Conservation (phyloP, 2,113 vertebrate genomes). For the Nothobranchius kuhntae region DNA sequence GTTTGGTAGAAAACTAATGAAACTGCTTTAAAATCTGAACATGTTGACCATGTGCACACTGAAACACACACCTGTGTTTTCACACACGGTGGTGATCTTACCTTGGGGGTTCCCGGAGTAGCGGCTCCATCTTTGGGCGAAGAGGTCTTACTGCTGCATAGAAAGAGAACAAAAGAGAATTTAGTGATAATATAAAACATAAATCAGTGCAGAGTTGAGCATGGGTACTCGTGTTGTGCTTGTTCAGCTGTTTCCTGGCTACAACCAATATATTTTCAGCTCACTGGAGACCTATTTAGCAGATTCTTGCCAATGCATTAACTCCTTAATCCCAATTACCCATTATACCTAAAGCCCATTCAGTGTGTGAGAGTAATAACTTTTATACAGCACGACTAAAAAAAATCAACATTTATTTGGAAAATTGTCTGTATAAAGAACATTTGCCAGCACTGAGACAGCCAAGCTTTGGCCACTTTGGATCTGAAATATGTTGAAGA, state of each 20-base stretch:
- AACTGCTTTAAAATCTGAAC: not conserved
- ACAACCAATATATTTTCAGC: conserved; percentile 18
- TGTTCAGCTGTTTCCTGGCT: not conserved
- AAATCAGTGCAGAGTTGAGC: not conserved
- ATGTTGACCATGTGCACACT: not conserved
- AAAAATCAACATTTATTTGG: not conserved
- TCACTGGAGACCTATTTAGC: conserved; percentile 9
- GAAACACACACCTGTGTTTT: not conserved
- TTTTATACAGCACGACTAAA: conserved; percentile 3
- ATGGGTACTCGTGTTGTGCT: not conserved
- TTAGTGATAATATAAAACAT: not conserved
- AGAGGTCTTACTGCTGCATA: conserved; percentile 86
- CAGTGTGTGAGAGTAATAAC: not conserved
- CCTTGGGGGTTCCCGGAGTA: conserved; percentile 95
- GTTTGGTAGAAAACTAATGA: not conserved
- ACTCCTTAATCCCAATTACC: not conserved
- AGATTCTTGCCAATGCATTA: not conserved
- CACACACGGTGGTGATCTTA: conserved; percentile 71
- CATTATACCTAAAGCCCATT: not conserved
- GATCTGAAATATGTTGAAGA: conserved; percentile 86
- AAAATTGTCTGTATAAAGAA: not conserved
- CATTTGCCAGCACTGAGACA: not conserved
- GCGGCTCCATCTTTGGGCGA: conserved; percentile 89
- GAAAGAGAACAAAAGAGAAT: conserved; percentile 15
- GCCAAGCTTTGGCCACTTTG: conserved; percentile 52